Percentiles rank a stretch among this genome's conserved stretches.
Evolutionary conservation across 1,140 invertebrate species (phyloP).

Genomic region (Orchesella cincta): DNA sequence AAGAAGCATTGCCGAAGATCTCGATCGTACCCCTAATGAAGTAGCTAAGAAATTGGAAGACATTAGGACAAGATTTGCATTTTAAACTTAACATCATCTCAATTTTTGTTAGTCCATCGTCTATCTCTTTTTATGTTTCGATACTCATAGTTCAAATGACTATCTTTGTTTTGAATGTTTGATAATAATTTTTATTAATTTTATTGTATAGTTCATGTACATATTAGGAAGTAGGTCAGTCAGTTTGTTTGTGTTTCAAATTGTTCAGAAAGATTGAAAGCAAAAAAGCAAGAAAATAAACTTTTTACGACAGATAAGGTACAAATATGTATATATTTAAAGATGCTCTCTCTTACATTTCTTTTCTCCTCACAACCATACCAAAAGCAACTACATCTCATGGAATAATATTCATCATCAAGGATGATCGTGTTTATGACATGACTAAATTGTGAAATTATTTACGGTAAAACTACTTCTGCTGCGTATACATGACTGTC

Average conservation of each 20-base stretch:
- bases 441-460: too few species aligned
- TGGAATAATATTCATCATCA: too few species aligned
- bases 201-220: neutral
- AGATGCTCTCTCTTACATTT: too few species aligned
- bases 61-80: conserved; percentile 89
- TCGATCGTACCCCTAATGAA: conserved; percentile 92
- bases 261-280: neutral
- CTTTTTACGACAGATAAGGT: too few species aligned
- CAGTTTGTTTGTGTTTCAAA: neutral
- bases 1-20: conserved; percentile 88
- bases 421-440: too few species aligned
- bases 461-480: too few species aligned
- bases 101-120: neutral
- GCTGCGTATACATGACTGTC: too few species aligned
- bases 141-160: too few species aligned
- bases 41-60: conserved; percentile 95
- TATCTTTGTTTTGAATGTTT: too few species aligned
- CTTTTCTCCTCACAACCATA: neutral
- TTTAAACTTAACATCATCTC: conserved; percentile 64
- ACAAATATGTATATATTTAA: too few species aligned
- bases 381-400: too few species aligned
- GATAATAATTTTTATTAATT: neutral
- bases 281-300: neutral
- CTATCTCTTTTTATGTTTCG: too few species aligned
- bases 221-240: conserved; percentile 24